Evolutionary conservation across 2,113 vertebrate species (phyloP).

Genomic region (Desmodus rotundus): DNA sequence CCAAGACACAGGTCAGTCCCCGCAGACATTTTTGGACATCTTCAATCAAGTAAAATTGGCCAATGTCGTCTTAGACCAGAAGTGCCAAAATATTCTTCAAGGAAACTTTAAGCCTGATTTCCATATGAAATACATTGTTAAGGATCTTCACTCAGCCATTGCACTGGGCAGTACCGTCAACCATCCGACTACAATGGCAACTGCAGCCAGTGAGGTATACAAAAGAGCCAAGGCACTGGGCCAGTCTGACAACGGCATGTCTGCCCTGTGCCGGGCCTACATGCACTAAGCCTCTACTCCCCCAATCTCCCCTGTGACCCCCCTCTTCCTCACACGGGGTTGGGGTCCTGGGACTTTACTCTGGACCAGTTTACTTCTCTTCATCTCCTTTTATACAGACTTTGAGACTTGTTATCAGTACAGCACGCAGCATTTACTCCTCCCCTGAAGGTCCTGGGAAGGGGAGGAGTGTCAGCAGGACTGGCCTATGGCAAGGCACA

Average conservation of each 20-base stretch:
- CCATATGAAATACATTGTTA: slow-evolving; percentile 99
- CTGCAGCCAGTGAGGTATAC: slow-evolving; percentile 98
- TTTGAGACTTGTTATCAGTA: slow-evolving; percentile 78
- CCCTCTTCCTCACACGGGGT: slow-evolving; percentile 5
- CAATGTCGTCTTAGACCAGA: slow-evolving; percentile 98
- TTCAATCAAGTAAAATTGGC: slow-evolving; percentile 97
- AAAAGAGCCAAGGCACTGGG: slow-evolving; percentile 99
- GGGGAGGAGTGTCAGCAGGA: slow-evolving; percentile 70
- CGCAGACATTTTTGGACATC: slow-evolving; percentile 97
- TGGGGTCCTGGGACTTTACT: slow-evolving; percentile 82
- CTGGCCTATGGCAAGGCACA: slow-evolving; percentile 48
- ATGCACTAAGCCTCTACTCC: slow-evolving; percentile 88
- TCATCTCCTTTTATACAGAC: slow-evolving; percentile 83
- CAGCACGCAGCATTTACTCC: slow-evolving; percentile 75
- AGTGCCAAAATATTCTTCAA: slow-evolving; percentile 99
- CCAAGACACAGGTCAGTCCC: slow-evolving; percentile 96
- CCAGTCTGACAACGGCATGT: slow-evolving; percentile 99
- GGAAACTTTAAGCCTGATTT: slow-evolving; percentile 99
- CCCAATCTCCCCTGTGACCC: slow-evolving; percentile 77
- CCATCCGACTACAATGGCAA: slow-evolving; percentile 98
- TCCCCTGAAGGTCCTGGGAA: slow-evolving; percentile 68
- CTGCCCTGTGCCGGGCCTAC: slow-evolving; percentile 97
- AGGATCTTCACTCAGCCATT: slow-evolving; percentile 97
- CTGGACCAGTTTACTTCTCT: slow-evolving; percentile 85
- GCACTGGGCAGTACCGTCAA: slow-evolving; percentile 96